phyloP scores from a whole-genome alignment of 2,113 vertebrate species.

The Hymenochirus boettgeri region DNA sequence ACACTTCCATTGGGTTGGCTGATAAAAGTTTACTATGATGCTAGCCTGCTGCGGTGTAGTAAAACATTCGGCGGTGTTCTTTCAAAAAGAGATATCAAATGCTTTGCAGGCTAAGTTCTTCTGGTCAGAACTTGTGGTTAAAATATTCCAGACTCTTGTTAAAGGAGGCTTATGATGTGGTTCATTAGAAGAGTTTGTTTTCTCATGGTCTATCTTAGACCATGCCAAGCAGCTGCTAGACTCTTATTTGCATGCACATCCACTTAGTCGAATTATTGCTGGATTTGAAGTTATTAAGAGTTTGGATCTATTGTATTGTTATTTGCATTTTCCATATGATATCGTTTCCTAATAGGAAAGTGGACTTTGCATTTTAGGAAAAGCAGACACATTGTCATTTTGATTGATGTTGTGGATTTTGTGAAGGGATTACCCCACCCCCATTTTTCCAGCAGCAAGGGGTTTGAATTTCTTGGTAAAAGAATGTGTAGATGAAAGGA shows the following conservation, averaged over 20 bases:
- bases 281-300: too few relatives aligned
- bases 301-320: too few relatives aligned
- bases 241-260: conserved; percentile 15
- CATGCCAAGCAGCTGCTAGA: conserved; percentile 43
- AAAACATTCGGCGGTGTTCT: conserved; percentile 41
- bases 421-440: too few relatives aligned
- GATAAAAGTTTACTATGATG: conserved; percentile 54
- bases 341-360: not conserved
- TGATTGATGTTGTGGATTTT: too few relatives aligned
- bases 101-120: conserved; percentile 43
- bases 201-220: conserved; percentile 23
- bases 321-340: too few relatives aligned
- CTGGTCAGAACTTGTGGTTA: conserved; percentile 44
- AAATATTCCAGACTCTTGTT: conserved; percentile 56
- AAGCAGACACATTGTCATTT: too few relatives aligned
- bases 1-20: conserved; percentile 44
- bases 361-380: not conserved
- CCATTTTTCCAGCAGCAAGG: too few relatives aligned
- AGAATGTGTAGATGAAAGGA: too few relatives aligned
- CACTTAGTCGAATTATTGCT: too few relatives aligned
- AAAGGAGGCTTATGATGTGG: conserved; percentile 48
- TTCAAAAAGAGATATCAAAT: conserved; percentile 52
- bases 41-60: conserved; percentile 43
- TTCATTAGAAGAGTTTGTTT: conserved; percentile 44
- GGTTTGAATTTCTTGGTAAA: too few relatives aligned